Evolutionary conservation across 1,140 invertebrate species (phyloP).

Genomic region (Agrilus planipennis): DNA sequence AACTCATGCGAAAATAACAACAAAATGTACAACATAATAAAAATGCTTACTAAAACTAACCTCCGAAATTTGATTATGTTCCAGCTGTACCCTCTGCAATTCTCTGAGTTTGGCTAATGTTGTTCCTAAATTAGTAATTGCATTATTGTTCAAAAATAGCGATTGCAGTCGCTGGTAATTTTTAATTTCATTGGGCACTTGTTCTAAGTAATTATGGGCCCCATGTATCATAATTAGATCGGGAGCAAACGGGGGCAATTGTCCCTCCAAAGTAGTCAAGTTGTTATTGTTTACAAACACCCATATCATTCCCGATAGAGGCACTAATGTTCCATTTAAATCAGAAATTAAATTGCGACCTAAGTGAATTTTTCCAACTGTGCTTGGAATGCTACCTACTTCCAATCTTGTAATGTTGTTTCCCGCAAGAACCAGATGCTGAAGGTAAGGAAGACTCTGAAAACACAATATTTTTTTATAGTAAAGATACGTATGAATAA

Average conservation of each 20-base stretch:
- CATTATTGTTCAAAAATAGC: constrained; percentile 57
- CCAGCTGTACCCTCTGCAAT: constrained; percentile 51
- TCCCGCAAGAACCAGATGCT: constrained; percentile 54
- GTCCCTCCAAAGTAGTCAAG: constrained; percentile 56
- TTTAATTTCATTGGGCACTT: constrained; percentile 54
- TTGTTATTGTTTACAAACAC: constrained; percentile 65
- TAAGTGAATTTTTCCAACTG: constrained; percentile 53
- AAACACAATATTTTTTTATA: no score
- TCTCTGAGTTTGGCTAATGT: constrained; percentile 51
- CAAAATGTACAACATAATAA: no score
- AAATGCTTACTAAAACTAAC: constrained; percentile 36
- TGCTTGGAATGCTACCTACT: constrained; percentile 35
- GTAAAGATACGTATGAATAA: no score
- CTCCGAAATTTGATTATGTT: constrained; percentile 59
- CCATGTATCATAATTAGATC: constrained; percentile 57
- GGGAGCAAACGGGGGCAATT: constrained; percentile 53
- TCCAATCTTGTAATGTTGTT: constrained; percentile 46
- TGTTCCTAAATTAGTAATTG: constrained; percentile 53
- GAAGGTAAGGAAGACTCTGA: constrained; percentile 53
- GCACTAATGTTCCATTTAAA: constrained; percentile 60
- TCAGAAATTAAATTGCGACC: constrained; percentile 56
- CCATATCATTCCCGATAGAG: constrained; percentile 59
- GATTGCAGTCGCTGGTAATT: constrained; percentile 51
- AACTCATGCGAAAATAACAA: no score
- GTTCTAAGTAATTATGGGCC: constrained; percentile 55